These are phyloP conservation scores for Epinephelus moara DNA, from an alignment of 2,113 vertebrate genomes.

Conservation along the genomic window DNA sequence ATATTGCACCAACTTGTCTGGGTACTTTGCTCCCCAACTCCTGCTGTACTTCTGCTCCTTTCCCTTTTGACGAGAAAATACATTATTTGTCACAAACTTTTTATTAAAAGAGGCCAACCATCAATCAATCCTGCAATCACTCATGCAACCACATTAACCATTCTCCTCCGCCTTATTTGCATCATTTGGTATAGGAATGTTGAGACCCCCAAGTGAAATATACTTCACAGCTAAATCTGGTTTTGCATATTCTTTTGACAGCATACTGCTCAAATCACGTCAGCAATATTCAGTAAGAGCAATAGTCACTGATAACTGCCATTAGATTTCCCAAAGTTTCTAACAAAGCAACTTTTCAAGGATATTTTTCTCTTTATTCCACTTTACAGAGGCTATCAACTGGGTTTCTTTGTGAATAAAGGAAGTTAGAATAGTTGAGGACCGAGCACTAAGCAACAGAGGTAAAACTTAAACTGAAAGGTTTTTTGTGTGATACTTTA, in stretches of 20 bases:
- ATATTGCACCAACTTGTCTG: slow-evolving; percentile 83
- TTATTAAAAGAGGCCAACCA: slow-evolving; percentile 77
- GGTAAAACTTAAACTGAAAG: slow-evolving; percentile 18
- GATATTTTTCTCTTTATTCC: slow-evolving; percentile 38
- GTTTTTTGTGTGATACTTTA: background rate
- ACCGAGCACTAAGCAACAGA: background rate
- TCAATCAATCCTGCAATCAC: slow-evolving; percentile 80
- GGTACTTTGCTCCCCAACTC: slow-evolving; percentile 70
- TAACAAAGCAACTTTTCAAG: slow-evolving; percentile 63
- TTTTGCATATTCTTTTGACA: slow-evolving; percentile 66
- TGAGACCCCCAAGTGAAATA: slow-evolving; percentile 70
- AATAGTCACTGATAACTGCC: slow-evolving; percentile 64
- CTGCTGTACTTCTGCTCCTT: slow-evolving; percentile 75
- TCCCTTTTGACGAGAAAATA: slow-evolving; percentile 82
- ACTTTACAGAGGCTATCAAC: slow-evolving; percentile 29
- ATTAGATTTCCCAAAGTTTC: slow-evolving; percentile 72
- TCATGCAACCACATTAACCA: slow-evolving; percentile 82
- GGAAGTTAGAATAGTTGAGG: background rate
- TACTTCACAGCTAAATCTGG: slow-evolving; percentile 59
- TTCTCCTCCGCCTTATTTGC: slow-evolving; percentile 74
- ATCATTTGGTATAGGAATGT: slow-evolving; percentile 70
- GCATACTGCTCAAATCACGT: slow-evolving; percentile 57
- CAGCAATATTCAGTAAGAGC: slow-evolving; percentile 65
- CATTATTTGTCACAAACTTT: slow-evolving; percentile 87
- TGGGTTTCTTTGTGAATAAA: slow-evolving; percentile 36